Percentiles rank a stretch among this genome's conserved stretches.
These are phyloP conservation scores for Drosophila niveifrons DNA, from an alignment of 2,888 invertebrate genomes.

Conservation along the genomic window DNA sequence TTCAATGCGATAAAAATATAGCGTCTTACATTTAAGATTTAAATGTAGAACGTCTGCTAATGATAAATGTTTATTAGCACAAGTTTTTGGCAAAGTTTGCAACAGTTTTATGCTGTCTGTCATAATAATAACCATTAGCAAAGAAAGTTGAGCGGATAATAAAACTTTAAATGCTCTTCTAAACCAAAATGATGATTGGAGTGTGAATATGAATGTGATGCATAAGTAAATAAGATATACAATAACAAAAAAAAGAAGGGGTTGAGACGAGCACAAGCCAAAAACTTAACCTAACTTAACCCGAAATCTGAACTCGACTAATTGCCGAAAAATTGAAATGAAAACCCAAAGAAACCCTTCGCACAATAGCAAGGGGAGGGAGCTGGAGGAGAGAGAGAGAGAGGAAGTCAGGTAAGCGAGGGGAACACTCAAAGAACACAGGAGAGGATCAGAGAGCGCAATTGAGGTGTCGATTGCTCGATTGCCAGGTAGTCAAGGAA, in stretches of 20 bases:
- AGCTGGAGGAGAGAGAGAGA: slow-evolving; percentile 12
- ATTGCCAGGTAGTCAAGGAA: slow-evolving; percentile 55
- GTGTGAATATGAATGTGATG: background rate
- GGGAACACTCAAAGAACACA: background rate
- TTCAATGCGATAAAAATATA: background rate
- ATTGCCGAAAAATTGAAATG: slow-evolving; percentile 69
- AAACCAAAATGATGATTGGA: background rate
- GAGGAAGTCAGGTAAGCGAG: slow-evolving; percentile 48
- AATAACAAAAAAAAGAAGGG: slow-evolving; percentile 24
- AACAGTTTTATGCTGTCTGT: background rate
- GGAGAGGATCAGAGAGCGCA: slow-evolving; percentile 12
- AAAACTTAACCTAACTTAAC: slow-evolving; percentile 62
- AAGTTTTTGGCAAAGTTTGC: background rate
- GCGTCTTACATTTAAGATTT: background rate
- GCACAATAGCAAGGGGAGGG: slow-evolving; percentile 2
- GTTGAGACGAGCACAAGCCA: slow-evolving; percentile 38
- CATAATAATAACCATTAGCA: slow-evolving; percentile 2
- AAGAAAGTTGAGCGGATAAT: slow-evolving; percentile 2
- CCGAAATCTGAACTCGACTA: slow-evolving; percentile 66
- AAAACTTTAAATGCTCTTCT: background rate
- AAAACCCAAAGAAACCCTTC: slow-evolving; percentile 40
- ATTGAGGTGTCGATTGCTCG: slow-evolving; percentile 48
- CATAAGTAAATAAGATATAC: background rate
- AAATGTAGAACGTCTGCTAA: background rate
- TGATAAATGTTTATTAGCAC: slow-evolving; percentile 4